phyloP scores from a whole-genome alignment of 2,113 vertebrate genomes.

The Arizona elegans region DNA sequence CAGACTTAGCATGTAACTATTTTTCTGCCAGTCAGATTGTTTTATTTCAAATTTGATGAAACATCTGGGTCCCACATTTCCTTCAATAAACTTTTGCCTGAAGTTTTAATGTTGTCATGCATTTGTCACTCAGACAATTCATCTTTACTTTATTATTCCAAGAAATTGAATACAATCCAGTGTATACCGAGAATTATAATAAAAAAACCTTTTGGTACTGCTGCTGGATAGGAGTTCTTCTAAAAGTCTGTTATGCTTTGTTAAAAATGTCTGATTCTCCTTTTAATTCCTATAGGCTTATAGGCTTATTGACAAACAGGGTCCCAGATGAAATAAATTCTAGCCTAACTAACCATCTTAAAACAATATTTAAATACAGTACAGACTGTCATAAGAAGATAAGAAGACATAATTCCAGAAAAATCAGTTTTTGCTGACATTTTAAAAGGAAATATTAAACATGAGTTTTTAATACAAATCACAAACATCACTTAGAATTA shows the following conservation, averaged over 20 bases:
- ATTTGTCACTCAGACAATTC: slow-evolving; percentile 3
- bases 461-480: not conserved
- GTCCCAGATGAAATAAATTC: not conserved
- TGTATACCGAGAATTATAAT: not conserved
- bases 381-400: not conserved
- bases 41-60: slow-evolving; percentile 54
- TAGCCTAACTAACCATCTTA: not conserved
- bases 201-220: not conserved
- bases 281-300: not conserved
- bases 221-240: not conserved
- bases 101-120: slow-evolving; percentile 2
- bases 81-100: slow-evolving; percentile 37
- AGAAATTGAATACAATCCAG: not conserved
- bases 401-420: not conserved
- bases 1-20: slow-evolving; percentile 37
- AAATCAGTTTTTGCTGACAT: not conserved
- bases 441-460: not conserved
- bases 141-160: not conserved
- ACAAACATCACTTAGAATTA: not conserved
- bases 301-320: not conserved
- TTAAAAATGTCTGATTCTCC: not conserved
- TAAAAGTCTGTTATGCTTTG: not conserved
- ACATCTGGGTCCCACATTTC: slow-evolving; percentile 18
- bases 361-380: not conserved
- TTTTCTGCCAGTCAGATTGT: slow-evolving; percentile 43